These are phyloP conservation scores for Enteromius argenteus DNA, from an alignment of 2,797 vertebrate species.

Conservation along the genomic window DNA sequence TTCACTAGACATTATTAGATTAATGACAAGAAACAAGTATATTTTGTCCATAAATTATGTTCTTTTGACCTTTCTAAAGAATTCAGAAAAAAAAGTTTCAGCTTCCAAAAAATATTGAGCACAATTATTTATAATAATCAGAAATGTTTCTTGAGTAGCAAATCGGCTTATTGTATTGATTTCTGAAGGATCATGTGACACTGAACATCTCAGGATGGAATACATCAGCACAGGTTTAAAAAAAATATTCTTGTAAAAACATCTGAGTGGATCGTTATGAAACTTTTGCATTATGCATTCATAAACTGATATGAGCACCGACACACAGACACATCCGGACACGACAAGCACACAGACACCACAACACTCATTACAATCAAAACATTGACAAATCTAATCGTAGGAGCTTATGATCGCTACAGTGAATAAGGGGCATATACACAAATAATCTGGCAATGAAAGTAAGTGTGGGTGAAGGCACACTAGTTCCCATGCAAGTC, in stretches of 20 bases:
- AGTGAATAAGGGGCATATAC: not conserved
- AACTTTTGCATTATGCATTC: not conserved
- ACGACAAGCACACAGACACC: not conserved
- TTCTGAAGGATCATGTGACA: not conserved
- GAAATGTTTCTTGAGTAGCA: not conserved
- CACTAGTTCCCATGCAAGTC: conserved; percentile 6
- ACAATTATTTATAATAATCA: not conserved
- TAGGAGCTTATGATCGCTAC: not conserved
- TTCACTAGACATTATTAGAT: not conserved
- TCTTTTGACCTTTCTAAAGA: not conserved
- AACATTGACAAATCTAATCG: not conserved
- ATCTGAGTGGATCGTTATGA: not conserved
- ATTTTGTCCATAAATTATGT: not conserved
- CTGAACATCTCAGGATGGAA: not conserved
- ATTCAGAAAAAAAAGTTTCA: too few species aligned
- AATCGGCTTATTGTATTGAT: not conserved
- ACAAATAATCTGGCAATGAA: not conserved
- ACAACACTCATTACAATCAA: conserved; percentile 1
- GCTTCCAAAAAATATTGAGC: not conserved
- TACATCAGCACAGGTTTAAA: not conserved
- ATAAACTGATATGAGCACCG: not conserved
- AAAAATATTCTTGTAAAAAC: not conserved
- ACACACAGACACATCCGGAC: not conserved
- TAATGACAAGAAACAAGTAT: not conserved
- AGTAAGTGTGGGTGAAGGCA: conserved; percentile 23